A percentile compares a stretch with the other conserved stretches of the same genome.
Conservation (phyloP, 1,140 invertebrate species). For the Whitmania pigra region DNA sequence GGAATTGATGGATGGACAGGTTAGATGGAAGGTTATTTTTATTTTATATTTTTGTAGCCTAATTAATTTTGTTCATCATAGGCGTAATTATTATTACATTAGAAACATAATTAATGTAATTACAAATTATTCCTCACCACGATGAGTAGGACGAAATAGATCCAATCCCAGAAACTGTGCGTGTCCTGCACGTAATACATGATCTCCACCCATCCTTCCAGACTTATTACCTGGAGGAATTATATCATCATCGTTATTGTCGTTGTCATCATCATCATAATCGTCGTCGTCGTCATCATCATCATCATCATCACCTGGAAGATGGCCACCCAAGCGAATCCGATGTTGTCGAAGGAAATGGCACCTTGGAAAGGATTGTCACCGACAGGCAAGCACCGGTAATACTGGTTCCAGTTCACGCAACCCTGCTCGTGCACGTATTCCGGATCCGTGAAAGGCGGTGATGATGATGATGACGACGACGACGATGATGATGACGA, state of each 20-base stretch:
- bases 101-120: not conserved
- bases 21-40: not conserved
- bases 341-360: conserved; percentile 98
- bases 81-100: not conserved
- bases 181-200: conserved; percentile 99
- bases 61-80: too few species aligned
- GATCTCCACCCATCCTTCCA: conserved; percentile 89
- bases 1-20: conserved; percentile 39
- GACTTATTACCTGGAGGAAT: conserved; percentile 50
- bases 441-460: too few species aligned
- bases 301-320: conserved; percentile 65
- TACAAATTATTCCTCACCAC: conserved; percentile 62
- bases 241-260: conserved; percentile 16
- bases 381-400: conserved; percentile 80
- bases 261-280: not conserved
- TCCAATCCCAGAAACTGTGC: conserved; percentile 99
- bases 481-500: conserved; percentile 34
- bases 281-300: not conserved
- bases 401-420: conserved; percentile 99
- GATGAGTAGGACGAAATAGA: conserved; percentile 97
- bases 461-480: too few species aligned
- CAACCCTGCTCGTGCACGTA: conserved; percentile 47
- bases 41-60: too few species aligned
- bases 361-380: conserved; percentile 97
- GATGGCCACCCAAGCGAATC: conserved; percentile 97